Base-by-base conservation (phyloP, 2,888 invertebrate species). In the Lydus trimaculatus region DNA sequence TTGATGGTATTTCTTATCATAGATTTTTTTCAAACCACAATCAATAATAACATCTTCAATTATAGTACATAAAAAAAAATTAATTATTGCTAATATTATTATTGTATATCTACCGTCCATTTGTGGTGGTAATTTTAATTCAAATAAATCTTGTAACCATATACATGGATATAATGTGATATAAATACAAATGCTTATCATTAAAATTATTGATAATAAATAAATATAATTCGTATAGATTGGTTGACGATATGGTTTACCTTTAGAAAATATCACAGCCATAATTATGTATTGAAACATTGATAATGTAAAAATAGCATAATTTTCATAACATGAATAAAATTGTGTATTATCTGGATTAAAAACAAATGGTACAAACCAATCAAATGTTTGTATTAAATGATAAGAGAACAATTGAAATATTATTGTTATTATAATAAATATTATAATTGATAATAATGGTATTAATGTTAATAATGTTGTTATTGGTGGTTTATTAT, bases 271-370 rank as follows among this genome's bases (percentile, higher is more conserved):
- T 43, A 89, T 87, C 64, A 91, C 83, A 0, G 90, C 90, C 82
- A 90, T 87, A 0, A 87, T 88, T 28, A 91, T 88, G 79, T 92
- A 92, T 78, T 92, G 92, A 78, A 90, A 91, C 69, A 89, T 86
- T 0, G 91, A 90, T 0, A 90, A 82, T 0, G 87, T 84, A 79
- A 89, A 92, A 2, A 91, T 86, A 0, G 90, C 86, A 75, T 90
- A 90, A 77, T 90, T 90, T 79, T 91, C 91, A 79, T 88, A 89
- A 56, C 88, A 88, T 60, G 87, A 86, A 48, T 83, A 83, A 8
- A 79, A 82, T 1, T 66, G 71, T 0, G 69, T 67, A 15, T 83
- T 75, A 0, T 82, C 73, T 48, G 81, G 72, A 0, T 78, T 84
- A 78, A 76, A 86, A 75, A 76, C 81, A 75, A 83, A 90, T 79